phyloP scores from a whole-genome alignment of 2,888 invertebrate genomes.

The Criorhina ranunculi region DNA sequence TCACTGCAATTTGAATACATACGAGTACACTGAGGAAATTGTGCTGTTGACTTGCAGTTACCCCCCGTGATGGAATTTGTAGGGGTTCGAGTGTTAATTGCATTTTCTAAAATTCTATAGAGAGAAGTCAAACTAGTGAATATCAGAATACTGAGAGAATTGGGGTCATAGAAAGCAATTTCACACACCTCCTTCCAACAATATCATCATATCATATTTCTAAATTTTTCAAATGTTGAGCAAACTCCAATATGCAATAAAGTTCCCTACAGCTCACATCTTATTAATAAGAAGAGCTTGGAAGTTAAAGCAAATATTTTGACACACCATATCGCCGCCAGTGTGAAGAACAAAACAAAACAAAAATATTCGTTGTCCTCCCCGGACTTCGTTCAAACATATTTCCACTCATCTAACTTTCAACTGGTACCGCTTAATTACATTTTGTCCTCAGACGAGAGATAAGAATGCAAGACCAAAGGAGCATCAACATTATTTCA shows the following conservation, averaged over 20 bases:
- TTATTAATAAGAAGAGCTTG: conserved; percentile 25
- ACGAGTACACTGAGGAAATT: background rate
- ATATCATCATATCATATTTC: background rate
- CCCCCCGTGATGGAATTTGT: conserved; percentile 8
- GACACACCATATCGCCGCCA: conserved; percentile 12
- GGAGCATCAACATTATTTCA: conserved; percentile 28
- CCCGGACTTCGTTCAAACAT: conserved; percentile 11
- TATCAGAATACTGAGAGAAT: too few relatives aligned
- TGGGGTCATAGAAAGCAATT: background rate
- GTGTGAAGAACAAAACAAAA: conserved; percentile 34
- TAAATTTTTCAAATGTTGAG: background rate
- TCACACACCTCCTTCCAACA: background rate
- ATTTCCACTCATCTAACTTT: conserved; percentile 48
- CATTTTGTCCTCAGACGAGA: conserved; percentile 37
- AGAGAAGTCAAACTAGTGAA: background rate
- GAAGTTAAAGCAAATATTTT: conserved; percentile 58
- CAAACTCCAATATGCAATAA: conserved; percentile 6
- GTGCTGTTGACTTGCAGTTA: conserved; percentile 22
- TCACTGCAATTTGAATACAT: background rate
- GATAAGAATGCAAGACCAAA: conserved; percentile 51
- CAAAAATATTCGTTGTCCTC: background rate
- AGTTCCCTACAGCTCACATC: background rate
- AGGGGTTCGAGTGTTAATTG: background rate
- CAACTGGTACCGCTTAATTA: conserved; percentile 58
- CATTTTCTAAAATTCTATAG: background rate